Evolutionary conservation across 2,113 vertebrate species (phyloP).

Genomic region (Zosterops pallidus): DNA sequence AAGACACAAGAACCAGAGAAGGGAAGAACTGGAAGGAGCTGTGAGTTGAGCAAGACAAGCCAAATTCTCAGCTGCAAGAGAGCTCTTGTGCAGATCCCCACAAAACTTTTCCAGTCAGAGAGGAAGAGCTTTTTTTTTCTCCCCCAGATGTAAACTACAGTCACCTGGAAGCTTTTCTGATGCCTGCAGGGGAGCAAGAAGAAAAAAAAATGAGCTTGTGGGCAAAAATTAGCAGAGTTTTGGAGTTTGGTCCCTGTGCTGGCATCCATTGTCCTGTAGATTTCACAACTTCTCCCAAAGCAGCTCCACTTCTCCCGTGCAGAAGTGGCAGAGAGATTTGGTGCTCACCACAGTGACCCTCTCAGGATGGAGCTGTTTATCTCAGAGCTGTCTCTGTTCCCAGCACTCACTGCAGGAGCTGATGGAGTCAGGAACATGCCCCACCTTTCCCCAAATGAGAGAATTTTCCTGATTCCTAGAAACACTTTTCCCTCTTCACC

Average conservation of each 20-base stretch:
- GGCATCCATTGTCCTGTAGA: no score
- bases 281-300: no score
- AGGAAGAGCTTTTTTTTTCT: not conserved
- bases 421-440: not conserved
- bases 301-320: not conserved
- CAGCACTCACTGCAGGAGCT: not conserved
- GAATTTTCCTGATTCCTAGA: not conserved
- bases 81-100: accelerated
- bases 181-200: not conserved
- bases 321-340: not conserved
- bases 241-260: not conserved
- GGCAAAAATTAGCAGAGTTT: not conserved
- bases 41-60: not conserved
- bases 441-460: not conserved
- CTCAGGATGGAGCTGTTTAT: not conserved
- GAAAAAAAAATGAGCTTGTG: not conserved
- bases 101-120: not conserved
- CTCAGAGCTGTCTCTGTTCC: not conserved
- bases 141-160: not conserved
- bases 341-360: not conserved
- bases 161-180: not conserved
- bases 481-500: not conserved
- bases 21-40: not conserved
- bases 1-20: not conserved
- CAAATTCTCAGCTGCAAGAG: not conserved